Percentiles rank a stretch among this genome's conserved stretches.
These are phyloP conservation scores for Eupithecia vulgata DNA, from an alignment of 2,888 invertebrate genomes.

Conservation along the genomic window DNA sequence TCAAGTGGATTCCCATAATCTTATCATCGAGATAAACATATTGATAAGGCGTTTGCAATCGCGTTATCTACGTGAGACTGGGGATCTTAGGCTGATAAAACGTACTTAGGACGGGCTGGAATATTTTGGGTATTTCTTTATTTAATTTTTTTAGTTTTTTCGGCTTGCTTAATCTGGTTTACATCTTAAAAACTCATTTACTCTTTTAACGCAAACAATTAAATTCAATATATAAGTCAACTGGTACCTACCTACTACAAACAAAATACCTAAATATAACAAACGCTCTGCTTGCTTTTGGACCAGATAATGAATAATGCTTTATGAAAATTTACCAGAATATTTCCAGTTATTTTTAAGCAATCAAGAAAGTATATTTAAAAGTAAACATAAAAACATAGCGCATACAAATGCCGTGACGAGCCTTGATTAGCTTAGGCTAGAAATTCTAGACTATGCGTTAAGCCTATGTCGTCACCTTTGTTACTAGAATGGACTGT, in stretches of 20 bases:
- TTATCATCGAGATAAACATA: conserved; percentile 42
- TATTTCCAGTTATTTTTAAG: background rate
- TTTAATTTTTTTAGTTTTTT: background rate
- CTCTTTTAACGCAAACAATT: background rate
- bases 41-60: conserved; percentile 22
- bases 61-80: conserved; percentile 30
- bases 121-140: background rate
- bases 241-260: no score
- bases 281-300: background rate
- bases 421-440: no score
- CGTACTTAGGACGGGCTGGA: background rate
- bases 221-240: background rate
- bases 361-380: background rate
- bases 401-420: no score
- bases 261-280: background rate
- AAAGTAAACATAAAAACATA: background rate
- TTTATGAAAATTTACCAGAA: no score
- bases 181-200: background rate
- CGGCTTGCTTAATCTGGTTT: background rate
- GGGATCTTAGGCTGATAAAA: conserved; percentile 14
- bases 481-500: no score
- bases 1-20: conserved; percentile 48
- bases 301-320: background rate
- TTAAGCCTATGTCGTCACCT: no score
- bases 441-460: no score